Evolutionary conservation across 2,113 vertebrate genomes (phyloP).

Genomic region (Dryoscopus gambensis): DNA sequence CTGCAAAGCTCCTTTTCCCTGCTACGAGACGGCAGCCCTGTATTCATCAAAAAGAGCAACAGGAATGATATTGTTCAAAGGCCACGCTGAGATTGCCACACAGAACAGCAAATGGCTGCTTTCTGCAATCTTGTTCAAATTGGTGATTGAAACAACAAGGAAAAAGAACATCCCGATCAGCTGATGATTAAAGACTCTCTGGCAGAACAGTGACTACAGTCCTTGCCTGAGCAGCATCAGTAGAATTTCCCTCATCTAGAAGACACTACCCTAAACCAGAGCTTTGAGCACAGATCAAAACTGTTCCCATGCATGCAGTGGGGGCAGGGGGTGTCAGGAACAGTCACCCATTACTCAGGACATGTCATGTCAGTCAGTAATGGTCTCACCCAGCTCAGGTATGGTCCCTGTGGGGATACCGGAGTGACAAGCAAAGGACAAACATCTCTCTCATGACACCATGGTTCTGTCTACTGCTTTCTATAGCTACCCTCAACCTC

Average conservation of each 20-base stretch:
- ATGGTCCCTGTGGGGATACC: background rate
- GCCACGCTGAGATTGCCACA: background rate
- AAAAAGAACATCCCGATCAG: background rate
- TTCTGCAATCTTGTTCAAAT: background rate
- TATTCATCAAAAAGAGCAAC: background rate
- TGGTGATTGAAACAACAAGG: background rate
- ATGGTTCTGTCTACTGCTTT: background rate
- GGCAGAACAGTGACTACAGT: background rate
- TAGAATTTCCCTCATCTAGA: background rate
- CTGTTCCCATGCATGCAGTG: background rate
- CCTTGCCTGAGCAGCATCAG: background rate
- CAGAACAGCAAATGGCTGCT: background rate
- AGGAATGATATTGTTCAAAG: background rate
- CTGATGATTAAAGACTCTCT: background rate
- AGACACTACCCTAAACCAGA: background rate
- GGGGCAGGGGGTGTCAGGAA: background rate
- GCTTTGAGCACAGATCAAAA: background rate
- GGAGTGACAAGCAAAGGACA: background rate
- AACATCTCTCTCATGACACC: background rate
- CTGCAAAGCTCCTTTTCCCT: background rate
- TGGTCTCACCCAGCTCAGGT: background rate
- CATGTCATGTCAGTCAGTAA: background rate
- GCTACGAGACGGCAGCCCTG: background rate
- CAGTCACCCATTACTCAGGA: background rate
- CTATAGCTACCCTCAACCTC: background rate